Evolutionary conservation across 2,113 vertebrate genomes (phyloP), one percentile per base, ranked within the genome.

Genomic region (Melanerpes formicivorus): DNA sequence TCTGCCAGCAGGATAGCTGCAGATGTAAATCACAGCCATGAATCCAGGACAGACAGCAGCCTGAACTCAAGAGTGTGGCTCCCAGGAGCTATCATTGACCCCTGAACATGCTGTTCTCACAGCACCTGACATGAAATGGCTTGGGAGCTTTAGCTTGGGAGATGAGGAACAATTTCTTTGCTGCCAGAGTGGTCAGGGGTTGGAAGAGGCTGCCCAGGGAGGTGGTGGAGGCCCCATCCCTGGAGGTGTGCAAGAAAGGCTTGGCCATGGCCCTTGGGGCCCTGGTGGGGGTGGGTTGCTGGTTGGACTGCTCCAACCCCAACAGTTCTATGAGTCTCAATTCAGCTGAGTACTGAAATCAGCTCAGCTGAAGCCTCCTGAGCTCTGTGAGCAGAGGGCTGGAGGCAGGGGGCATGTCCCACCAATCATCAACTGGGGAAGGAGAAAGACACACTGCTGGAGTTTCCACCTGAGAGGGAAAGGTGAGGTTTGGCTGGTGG

Each of bases 391-490:
- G 46, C 75, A 27, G 27, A 59, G 10, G 83, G 21, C 23, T 26
- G n/a, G 23, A 69, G 52, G 60, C 52, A 70, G 0, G 0, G 4
- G 29, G n/a, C 15, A 11, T 0, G 0, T 21, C 25, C 63, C 22
- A 29, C 44, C 52, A 66, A 11, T 12, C 46, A 56, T 4, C 13
- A 71, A 67, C 2, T 52, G 26, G 13, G 4, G 5, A 27, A 82
- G 14, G 3, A 30, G 22, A 66, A 0, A 59, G 34, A 82, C 90
- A 42, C 1, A 22, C 11, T 32, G 26, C 32, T 48, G 37, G 37
- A 55, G n/a, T 29, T 75, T 1, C 32, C 4, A 0, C 4, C 69
- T 55, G 15, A 1, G 4, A 72, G 4, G 32, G 54, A 27, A 37
- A 88, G 15, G 16, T 88, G 8, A 40, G 40, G 19, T 42, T 37